A percentile compares a stretch with the other conserved stretches of the same genome.
These are phyloP conservation scores for Gymnogyps californianus DNA, from an alignment of 2,113 vertebrate genomes.

Conservation along the genomic window DNA sequence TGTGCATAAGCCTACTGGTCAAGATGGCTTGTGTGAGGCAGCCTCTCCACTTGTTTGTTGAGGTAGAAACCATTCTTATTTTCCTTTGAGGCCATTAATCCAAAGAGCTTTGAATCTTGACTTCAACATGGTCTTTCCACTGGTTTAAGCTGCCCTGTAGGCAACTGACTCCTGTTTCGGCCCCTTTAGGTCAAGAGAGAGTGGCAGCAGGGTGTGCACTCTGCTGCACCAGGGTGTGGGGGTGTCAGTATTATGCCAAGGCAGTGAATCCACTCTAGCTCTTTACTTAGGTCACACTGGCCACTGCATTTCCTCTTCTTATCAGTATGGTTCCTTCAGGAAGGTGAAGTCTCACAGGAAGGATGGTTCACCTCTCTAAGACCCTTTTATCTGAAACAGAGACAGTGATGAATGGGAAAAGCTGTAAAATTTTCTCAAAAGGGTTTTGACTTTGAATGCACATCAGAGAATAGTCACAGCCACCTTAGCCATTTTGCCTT, in stretches of 20 bases:
- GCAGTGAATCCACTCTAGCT: background rate
- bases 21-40: background rate
- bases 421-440: background rate
- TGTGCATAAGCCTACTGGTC: background rate
- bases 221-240: background rate
- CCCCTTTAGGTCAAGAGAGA: background rate
- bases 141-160: background rate
- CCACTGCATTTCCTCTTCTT: background rate
- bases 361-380: background rate
- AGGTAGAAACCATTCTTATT: background rate
- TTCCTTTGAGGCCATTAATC: background rate
- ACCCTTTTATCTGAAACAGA: background rate
- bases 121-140: background rate
- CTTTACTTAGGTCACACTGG: background rate
- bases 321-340: background rate
- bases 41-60: background rate
- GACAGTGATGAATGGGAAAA: background rate
- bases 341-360: background rate
- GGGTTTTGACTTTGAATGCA: background rate
- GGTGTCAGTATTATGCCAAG: background rate
- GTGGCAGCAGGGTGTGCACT: background rate
- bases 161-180: background rate
- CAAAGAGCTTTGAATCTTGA: background rate
- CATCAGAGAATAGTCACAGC: background rate
- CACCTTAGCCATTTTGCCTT: background rate